Conservation (phyloP, 2,888 invertebrate species). For the Lamellibrachia satsuma region DNA sequence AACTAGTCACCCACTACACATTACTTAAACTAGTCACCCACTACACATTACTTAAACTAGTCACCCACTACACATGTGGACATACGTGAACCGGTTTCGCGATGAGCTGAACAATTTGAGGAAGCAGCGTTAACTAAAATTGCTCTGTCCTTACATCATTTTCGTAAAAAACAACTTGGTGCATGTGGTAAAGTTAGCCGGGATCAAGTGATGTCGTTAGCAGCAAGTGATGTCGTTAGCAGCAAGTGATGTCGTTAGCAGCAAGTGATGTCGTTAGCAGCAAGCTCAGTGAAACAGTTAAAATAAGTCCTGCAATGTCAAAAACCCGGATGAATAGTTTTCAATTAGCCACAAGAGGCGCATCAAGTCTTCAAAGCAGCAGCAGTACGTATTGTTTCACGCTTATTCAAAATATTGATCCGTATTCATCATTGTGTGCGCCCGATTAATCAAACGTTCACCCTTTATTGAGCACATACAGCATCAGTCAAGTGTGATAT, state of each 20-base stretch:
- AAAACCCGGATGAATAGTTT: background rate
- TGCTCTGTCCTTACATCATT: too few species aligned
- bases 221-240: background rate
- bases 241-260: too few species aligned
- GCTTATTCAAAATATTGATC: background rate
- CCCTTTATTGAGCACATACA: background rate
- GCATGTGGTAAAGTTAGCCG: background rate
- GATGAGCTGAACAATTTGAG: too few species aligned
- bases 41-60: too few species aligned
- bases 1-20: too few species aligned
- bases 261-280: background rate
- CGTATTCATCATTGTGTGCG: background rate
- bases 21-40: too few species aligned
- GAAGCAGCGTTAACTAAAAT: too few species aligned
- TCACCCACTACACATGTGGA: too few species aligned
- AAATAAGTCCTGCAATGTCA: background rate
- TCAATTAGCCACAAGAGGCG: background rate
- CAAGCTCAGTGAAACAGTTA: background rate
- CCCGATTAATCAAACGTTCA: background rate
- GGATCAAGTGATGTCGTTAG: background rate
- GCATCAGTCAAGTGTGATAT: slow-evolving; percentile 9
- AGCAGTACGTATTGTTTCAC: background rate
- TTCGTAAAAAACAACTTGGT: background rate
- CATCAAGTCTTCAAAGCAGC: background rate
- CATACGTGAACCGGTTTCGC: too few species aligned